Base-by-base conservation (phyloP, 2,113 vertebrate genomes). In the Gymnorhina tibicen region DNA sequence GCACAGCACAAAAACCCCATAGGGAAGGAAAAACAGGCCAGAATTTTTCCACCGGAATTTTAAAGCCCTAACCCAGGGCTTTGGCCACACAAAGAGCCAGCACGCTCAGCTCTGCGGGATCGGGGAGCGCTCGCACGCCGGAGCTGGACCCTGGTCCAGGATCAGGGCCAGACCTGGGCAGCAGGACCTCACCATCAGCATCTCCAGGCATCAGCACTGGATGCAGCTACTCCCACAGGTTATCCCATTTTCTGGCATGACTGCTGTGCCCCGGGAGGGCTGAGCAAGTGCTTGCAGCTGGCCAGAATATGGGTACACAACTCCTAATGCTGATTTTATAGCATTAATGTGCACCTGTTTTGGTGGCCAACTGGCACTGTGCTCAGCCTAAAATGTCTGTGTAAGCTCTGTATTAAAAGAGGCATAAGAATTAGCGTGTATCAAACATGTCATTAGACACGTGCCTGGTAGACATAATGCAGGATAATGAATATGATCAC, bases 371-470 rank as follows among this genome's bases (percentile, higher is more conserved):
- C 81, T 95, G 90, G 93, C 92, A 77, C n/a, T 0, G 2, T 12
- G 52, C 33, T 91, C 89, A 90, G 91, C 86, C 78, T 37, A 37
- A 94, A 93, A 95, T 69, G 89, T 67, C 82, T 86, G 44, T 66
- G 94, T 77, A 64, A 95, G 87, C 87, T 79, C 60, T 56, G 69
- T n/a, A 64, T 88, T 85, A 87, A 75, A 93, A 94, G 91, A 93
- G 78, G 91, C 82, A 81, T 32, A 73, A 95, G 91, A 97, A 97
- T 96, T 89, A 96, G 83, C 18, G 5, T 49, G 90, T 68, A 90
- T 95, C 94, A 95, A 96, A 96, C 93, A 97, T 96, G 93, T 91
- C 81, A 96, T 97, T 97, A 97, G 94, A 24, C 95, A 97, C 85
- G 92, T 97, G 95, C 85, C 86, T 96, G 88, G 68, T 78, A 95